These are phyloP conservation scores for Clepsis dumicolana DNA, from an alignment of 2,888 invertebrate species.

Conservation along the genomic window DNA sequence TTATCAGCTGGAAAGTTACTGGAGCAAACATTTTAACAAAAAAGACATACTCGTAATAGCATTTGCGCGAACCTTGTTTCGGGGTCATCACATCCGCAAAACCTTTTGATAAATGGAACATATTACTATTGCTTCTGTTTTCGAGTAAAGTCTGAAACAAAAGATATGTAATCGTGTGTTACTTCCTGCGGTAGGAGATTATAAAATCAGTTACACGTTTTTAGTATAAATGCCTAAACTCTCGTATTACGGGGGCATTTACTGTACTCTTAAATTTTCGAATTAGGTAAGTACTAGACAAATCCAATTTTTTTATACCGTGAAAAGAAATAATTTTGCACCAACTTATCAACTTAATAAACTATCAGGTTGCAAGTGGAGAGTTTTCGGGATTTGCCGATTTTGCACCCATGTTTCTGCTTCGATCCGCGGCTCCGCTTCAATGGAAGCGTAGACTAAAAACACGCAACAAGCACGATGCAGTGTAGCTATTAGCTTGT, in stretches of 20 bases:
- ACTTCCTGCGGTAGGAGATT: conserved; percentile 16
- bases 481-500: too few relatives aligned
- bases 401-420: too few relatives aligned
- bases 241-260: neutral
- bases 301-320: too few relatives aligned
- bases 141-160: conserved; percentile 88
- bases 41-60: conserved; percentile 20
- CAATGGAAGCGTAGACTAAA: too few relatives aligned
- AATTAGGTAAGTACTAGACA: too few relatives aligned
- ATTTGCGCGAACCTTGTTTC: conserved; percentile 88
- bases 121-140: conserved; percentile 90
- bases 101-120: conserved; percentile 88
- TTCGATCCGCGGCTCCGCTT: too few relatives aligned
- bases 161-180: conserved; percentile 15
- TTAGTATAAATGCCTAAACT: neutral
- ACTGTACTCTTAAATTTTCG: too few relatives aligned
- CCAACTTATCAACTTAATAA: too few relatives aligned
- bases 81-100: conserved; percentile 91
- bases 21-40: neutral
- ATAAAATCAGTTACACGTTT: neutral
- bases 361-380: too few relatives aligned
- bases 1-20: conserved; percentile 10
- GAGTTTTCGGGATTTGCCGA: too few relatives aligned
- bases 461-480: too few relatives aligned
- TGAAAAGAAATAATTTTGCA: too few relatives aligned